Conservation (phyloP, 2,888 invertebrate genomes). For the Leptinotarsa rubiginosa region DNA sequence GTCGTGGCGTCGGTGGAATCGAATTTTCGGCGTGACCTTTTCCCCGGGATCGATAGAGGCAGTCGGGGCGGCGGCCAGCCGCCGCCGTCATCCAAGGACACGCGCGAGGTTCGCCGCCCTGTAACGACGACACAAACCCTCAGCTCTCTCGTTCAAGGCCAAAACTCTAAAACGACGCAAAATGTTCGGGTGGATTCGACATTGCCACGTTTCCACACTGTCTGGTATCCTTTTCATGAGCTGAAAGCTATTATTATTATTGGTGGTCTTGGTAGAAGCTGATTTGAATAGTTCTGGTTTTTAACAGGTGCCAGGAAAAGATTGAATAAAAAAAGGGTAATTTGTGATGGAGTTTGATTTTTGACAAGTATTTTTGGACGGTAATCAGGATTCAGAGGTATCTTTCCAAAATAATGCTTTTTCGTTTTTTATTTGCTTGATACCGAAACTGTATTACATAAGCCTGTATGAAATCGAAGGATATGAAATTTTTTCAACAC, state of each 20-base stretch:
- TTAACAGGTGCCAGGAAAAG: too few relatives aligned
- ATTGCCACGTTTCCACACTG: conserved; percentile 8
- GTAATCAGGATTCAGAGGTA: too few relatives aligned
- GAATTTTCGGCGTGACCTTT: conserved; percentile 27
- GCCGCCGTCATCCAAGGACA: conserved; percentile 28
- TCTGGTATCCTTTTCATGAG: background rate
- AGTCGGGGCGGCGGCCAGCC: conserved; percentile 16
- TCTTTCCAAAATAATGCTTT: too few relatives aligned
- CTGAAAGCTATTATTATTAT: background rate
- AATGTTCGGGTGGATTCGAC: conserved; percentile 5
- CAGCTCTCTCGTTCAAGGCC: conserved; percentile 25
- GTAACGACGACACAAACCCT: conserved; percentile 17
- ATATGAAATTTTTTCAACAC: too few relatives aligned
- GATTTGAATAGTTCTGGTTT: background rate
- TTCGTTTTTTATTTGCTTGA: too few relatives aligned
- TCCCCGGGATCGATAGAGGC: conserved; percentile 18
- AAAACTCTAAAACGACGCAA: conserved; percentile 16
- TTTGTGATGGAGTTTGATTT: too few relatives aligned
- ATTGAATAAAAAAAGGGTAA: too few relatives aligned
- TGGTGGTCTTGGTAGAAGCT: background rate
- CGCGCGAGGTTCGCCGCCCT: conserved; percentile 21
- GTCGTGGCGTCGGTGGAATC: conserved; percentile 7
- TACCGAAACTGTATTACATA: too few relatives aligned
- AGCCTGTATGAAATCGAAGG: too few relatives aligned
- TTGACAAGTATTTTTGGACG: too few relatives aligned